Conservation (phyloP, 2,113 vertebrate species). For the Oenanthe oenanthe region DNA sequence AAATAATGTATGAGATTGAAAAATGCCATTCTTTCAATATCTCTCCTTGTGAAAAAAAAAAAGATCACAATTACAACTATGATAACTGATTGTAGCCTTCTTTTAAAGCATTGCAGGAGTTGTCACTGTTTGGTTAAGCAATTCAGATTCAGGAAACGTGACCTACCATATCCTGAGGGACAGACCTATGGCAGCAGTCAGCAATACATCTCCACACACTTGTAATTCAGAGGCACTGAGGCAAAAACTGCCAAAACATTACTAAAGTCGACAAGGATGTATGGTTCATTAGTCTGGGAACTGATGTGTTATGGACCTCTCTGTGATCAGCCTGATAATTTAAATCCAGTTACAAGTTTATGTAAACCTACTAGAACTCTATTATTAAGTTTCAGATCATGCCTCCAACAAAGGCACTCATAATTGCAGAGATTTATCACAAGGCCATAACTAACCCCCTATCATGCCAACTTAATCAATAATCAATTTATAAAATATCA, state of each 20-base stretch:
- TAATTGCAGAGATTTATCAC: constrained; percentile 42
- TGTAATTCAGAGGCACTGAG: constrained; percentile 73
- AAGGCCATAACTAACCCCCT: background rate
- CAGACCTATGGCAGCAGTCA: constrained; percentile 30
- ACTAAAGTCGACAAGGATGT: constrained; percentile 64
- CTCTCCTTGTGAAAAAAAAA: background rate
- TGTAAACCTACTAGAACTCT: constrained; percentile 26
- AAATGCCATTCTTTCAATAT: constrained; percentile 35
- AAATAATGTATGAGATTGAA: constrained; percentile 3
- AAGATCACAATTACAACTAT: background rate
- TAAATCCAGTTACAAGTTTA: constrained; percentile 65
- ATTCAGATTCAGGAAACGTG: constrained; percentile 58
- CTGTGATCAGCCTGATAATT: constrained; percentile 73
- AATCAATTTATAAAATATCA: constrained; percentile 60
- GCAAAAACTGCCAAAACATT: constrained; percentile 78
- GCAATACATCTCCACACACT: constrained; percentile 47
- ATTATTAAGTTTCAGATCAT: constrained; percentile 61
- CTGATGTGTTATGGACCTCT: constrained; percentile 64
- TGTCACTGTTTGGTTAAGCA: constrained; percentile 63
- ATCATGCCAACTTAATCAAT: constrained; percentile 29
- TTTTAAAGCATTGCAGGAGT: background rate
- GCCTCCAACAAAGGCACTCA: background rate
- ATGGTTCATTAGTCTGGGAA: constrained; percentile 75
- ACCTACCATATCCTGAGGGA: constrained; percentile 54
- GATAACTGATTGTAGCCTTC: background rate